These are phyloP conservation scores for Drosophila aff. DNA, from an alignment of 1,140 invertebrate species.

Conservation along the genomic window DNA sequence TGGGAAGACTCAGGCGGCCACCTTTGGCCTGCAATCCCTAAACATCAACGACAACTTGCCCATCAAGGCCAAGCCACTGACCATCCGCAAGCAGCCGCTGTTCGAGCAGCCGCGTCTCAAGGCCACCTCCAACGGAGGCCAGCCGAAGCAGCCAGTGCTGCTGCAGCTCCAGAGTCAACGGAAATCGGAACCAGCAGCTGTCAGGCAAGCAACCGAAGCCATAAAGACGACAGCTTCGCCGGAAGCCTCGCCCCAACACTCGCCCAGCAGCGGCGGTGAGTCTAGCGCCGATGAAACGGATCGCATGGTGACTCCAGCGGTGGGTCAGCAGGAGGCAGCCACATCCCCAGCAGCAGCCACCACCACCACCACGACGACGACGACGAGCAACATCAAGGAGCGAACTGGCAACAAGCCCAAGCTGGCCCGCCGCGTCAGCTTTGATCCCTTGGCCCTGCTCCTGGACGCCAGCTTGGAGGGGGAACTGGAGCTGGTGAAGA, in stretches of 20 bases:
- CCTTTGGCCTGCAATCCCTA: conserved; percentile 78
- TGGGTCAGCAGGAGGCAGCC: conserved; percentile 20
- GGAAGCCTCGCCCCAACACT: conserved; percentile 58
- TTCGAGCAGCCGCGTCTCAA: conserved; percentile 91
- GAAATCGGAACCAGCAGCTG: conserved; percentile 91
- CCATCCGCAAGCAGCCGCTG: conserved; percentile 91
- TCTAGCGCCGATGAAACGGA: conserved; percentile 74
- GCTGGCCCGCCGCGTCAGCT: conserved; percentile 94
- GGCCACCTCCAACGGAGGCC: conserved; percentile 82
- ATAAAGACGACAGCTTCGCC: conserved; percentile 21
- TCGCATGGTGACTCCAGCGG: conserved; percentile 35
- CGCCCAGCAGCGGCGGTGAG: conserved; percentile 70
- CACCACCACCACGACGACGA: conserved; percentile 11
- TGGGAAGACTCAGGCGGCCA: conserved; percentile 60
- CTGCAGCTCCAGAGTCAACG: conserved; percentile 86
- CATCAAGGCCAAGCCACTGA: conserved; percentile 92
- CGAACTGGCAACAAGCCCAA: conserved; percentile 88
- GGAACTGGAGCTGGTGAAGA: conserved; percentile 98
- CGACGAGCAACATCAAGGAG: conserved; percentile 84
- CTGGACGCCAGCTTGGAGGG: conserved; percentile 99
- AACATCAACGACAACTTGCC: conserved; percentile 86
- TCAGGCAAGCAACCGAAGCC: conserved; percentile 16
- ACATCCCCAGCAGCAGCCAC: conserved; percentile 6
- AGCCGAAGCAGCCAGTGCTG: conserved; percentile 42
- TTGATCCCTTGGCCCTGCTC: conserved; percentile 97